Evolutionary conservation across 2,888 invertebrate species (phyloP), one percentile per base, ranked within the genome.

Genomic region (Myopa tessellatipennis): DNA sequence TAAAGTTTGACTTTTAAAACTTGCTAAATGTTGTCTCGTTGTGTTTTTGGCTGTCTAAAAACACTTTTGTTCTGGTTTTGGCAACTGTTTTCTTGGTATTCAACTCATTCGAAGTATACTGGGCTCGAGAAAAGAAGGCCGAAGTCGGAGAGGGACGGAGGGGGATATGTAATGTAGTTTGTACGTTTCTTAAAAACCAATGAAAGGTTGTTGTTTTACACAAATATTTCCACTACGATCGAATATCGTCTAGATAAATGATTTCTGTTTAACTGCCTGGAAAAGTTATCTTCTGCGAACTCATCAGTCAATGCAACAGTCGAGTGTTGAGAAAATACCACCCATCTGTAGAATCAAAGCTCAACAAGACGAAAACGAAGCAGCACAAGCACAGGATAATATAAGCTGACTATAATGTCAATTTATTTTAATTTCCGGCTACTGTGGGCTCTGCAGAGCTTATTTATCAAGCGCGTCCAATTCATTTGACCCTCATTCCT

Each of bases 371-470:
- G 14, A 14, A 40, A 67, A 16, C 16, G 8, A 55, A 55, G 55
- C 67, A 36, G 26, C 4, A 45, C 7, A 55, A 52, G 5, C 58
- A 34, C 55, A 52, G 67, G 67, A 74, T 67, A 74, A 67, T 74
- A 55, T 26, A 67, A 73, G 60, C 26, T 67, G 68, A 52, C 36
- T 75, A 16, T 58, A 36, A 75, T 38, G 52, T 58, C 68, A 45
- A 50, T 72, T 61, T 50, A 52, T 68, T 68, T 75, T 75, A 65
- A 50, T 67, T 65, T 74, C 26, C 65, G 4, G 36, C 45, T 52
- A 50, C 4, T 34, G 45, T 45, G 6, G 58, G 58, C 58, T 63
- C 61, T 26, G 26, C n/a, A 3, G 4, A 61, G 26, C 26, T 45
- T 45, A 6, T 45, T 45, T 10, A 45, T 45, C 45, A 10, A 45